Evolutionary conservation across 1,140 invertebrate species (phyloP).

Genomic region (Drosophila willistoni): DNA sequence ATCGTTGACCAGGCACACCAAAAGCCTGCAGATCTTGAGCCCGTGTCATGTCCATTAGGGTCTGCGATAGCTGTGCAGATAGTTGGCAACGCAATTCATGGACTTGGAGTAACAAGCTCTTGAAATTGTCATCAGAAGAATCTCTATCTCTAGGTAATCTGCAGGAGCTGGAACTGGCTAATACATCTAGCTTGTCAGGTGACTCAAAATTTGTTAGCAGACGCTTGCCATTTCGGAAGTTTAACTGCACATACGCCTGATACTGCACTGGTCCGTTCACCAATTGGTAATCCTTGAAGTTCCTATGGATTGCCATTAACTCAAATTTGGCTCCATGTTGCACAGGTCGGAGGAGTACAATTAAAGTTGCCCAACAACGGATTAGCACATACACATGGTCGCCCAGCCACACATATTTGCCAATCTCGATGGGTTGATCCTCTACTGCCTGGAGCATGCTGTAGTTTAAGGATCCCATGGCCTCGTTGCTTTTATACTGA

Average conservation of each 20-base stretch:
- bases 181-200: background rate
- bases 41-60: conserved; percentile 46
- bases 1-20: conserved; percentile 47
- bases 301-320: conserved; percentile 37
- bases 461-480: conserved; percentile 19
- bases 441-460: conserved; percentile 48
- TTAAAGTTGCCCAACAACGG: conserved; percentile 51
- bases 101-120: conserved; percentile 48
- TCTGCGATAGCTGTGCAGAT: conserved; percentile 40
- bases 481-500: background rate
- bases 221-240: conserved; percentile 48
- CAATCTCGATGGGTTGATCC: conserved; percentile 48
- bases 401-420: conserved; percentile 57
- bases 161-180: background rate
- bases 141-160: background rate
- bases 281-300: conserved; percentile 36
- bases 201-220: conserved; percentile 54
- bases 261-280: conserved; percentile 43
- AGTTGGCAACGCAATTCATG: conserved; percentile 49
- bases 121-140: conserved; percentile 14
- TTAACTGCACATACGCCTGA: conserved; percentile 59
- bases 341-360: conserved; percentile 49
- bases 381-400: conserved; percentile 51
- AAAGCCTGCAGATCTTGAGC: conserved; percentile 38
- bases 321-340: conserved; percentile 40